A percentile compares a stretch with the other conserved stretches of the same genome.
Evolutionary conservation across 2,888 invertebrate genomes (phyloP).

Genomic region (Xanthostigma xanthostigma): DNA sequence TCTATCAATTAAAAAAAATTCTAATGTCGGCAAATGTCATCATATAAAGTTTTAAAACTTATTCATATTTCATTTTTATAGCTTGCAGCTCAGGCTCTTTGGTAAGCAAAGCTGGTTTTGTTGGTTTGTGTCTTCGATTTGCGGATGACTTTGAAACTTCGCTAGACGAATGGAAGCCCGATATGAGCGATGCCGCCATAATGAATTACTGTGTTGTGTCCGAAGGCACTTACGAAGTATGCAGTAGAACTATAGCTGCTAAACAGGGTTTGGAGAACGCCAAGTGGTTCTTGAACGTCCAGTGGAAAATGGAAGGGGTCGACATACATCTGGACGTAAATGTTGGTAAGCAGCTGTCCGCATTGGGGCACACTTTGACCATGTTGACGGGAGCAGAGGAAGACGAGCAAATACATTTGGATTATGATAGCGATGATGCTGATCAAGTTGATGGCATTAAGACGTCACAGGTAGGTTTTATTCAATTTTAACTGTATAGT

Average conservation of each 20-base stretch:
- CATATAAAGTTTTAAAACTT: too few relatives aligned
- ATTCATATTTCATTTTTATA: slow-evolving; percentile 14
- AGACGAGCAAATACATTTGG: slow-evolving; percentile 54
- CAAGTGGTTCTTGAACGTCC: slow-evolving; percentile 95
- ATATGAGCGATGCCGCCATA: slow-evolving; percentile 57
- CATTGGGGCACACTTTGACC: slow-evolving; percentile 87
- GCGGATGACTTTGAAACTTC: slow-evolving; percentile 96
- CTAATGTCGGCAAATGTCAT: too few relatives aligned
- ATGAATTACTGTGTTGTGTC: slow-evolving; percentile 96
- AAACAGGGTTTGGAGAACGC: slow-evolving; percentile 76
- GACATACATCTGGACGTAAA: slow-evolving; percentile 92
- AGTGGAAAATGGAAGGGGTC: slow-evolving; percentile 99
- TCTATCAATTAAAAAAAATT: too few relatives aligned
- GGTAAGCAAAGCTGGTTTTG: slow-evolving; percentile 84
- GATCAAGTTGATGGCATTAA: slow-evolving; percentile 50
- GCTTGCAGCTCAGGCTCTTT: slow-evolving; percentile 93
- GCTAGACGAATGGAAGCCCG: slow-evolving; percentile 94
- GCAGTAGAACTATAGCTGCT: slow-evolving; percentile 80
- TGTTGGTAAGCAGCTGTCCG: slow-evolving; percentile 89
- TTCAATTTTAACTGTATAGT: not conserved
- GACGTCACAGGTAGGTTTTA: slow-evolving; percentile 30
- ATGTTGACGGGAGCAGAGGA: slow-evolving; percentile 86
- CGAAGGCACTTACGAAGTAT: slow-evolving; percentile 96
- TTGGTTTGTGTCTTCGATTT: slow-evolving; percentile 83
- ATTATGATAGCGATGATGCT: slow-evolving; percentile 64